Evolutionary conservation across 2,888 invertebrate species (phyloP), one percentile per base, ranked within the genome.

Genomic region (Salpingus planirostris): DNA sequence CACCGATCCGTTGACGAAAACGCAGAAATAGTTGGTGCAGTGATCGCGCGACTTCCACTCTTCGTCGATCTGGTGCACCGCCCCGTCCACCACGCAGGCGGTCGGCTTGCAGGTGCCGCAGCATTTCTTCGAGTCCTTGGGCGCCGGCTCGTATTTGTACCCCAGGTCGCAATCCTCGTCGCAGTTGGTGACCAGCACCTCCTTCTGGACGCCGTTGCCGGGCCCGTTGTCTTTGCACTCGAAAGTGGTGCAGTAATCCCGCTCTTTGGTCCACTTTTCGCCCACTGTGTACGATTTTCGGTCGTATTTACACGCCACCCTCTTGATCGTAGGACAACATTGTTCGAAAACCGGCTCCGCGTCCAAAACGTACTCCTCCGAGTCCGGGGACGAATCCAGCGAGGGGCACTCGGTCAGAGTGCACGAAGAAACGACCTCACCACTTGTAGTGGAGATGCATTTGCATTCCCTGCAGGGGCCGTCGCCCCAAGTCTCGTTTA

Each of bases 391-490:
- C 2, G 57, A 49, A n/a, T 50, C 42, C 1, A 69, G 28, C 10
- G 56, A 42, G 2, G 71, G 59, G 47, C 82, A 83, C 31, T 71
- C 64, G 1, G 63, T 67, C 6, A 62, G 59, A 1, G 64, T 48
- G 57, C 83, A 83, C 2, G 61, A 38, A 8, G 55, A 50, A 3
- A 62, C 53, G 1, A 51, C 47, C 32, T 59, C 66, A 4, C 55
- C 59, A 10, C 48, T 43, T 5, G 49, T 46, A 21, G 54, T 47
- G 15, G 62, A 61, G 13, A 46, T 22, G 55, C 83, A 84, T 24
- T 63, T 62, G 47, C 84, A 85, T 15, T 67, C 64, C 21, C 74
- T 71, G 50, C 85, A 85, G 12, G 78, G 77, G 0, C 82, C 83
- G 56, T 84, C 82, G 37, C 67, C 55, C 84, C 84, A 85, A 0